These are phyloP conservation scores for Biston stratarius DNA, from an alignment of 2,888 invertebrate genomes.

Conservation along the genomic window DNA sequence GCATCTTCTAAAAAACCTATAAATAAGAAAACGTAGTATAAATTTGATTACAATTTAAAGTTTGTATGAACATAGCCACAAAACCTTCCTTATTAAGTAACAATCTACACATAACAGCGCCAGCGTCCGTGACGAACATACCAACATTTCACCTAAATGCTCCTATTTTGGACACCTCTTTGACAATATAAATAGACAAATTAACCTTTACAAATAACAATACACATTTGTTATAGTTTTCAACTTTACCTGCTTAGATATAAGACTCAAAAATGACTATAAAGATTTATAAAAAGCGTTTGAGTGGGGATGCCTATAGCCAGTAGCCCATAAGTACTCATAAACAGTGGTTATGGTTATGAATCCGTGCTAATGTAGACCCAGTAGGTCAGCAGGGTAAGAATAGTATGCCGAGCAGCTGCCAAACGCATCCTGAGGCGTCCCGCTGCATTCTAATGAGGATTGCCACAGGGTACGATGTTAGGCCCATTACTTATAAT, in stretches of 20 bases:
- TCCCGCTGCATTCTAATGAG: conserved; percentile 66
- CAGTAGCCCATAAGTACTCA: conserved; percentile 46
- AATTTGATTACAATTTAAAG: too few relatives aligned
- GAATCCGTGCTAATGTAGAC: conserved; percentile 69
- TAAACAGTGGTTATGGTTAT: conserved; percentile 59
- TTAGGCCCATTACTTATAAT: conserved; percentile 24
- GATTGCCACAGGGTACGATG: conserved; percentile 44
- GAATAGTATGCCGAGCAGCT: conserved; percentile 59
- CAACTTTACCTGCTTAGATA: conserved; percentile 41
- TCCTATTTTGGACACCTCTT: conserved; percentile 47
- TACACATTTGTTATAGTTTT: conserved; percentile 27
- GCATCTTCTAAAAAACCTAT: too few relatives aligned
- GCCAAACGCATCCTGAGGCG: conserved; percentile 60
- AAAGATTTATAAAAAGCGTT: conserved; percentile 47
- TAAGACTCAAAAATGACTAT: conserved; percentile 13
- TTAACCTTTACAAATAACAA: conserved; percentile 52
- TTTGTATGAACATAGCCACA: conserved; percentile 13
- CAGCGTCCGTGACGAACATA: conserved; percentile 55
- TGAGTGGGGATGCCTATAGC: conserved; percentile 43
- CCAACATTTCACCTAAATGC: conserved; percentile 49
- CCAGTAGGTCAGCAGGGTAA: conserved; percentile 73
- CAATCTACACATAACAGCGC: conserved; percentile 56
- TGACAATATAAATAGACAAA: conserved; percentile 56
- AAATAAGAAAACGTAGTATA: too few relatives aligned
- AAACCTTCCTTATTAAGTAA: conserved; percentile 62